Evolutionary conservation across 2,888 invertebrate species (phyloP), one percentile per base, ranked within the genome.

Genomic region (Congeria kusceri): DNA sequence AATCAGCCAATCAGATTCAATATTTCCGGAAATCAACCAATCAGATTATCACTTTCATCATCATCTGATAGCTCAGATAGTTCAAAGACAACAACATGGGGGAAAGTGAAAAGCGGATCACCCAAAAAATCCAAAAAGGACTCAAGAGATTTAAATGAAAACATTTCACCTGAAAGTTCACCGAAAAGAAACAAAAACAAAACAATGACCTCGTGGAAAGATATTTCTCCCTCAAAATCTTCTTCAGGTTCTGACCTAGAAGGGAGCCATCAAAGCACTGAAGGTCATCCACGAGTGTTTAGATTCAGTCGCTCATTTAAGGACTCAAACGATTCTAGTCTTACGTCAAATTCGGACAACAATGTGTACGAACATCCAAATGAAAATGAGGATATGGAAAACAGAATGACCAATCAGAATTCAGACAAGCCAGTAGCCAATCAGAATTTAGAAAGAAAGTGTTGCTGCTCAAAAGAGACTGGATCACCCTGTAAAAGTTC

Each of bases 151-250:
- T 32, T 56, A 46, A 67, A 73, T 9, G 44, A 58, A 20, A 47
- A 65, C 29, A 74, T 71, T 23, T 80, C 80, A n/a, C 75, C 77
- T 11, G 49, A 77, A 20, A 64, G 32, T 20, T 83, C 80, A 4
- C 75, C 80, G 11, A 68, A 63, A 9, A 80, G 73, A 67, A 75
- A 77, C n/a, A 80, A 73, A 63, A 78, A 80, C 62, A 68, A 68
- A 58, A 53, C 66, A 9, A 68, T 85, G 63, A 80, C 86, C n/a
- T 86, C 88, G 1, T 89, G 90, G 89, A 88, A 88, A 70, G 87
- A 89, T 63, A 76, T 88, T 18, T 90, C 91, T 1, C 89, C 89
- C 9, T 86, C 86, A 7, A 89, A 89, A 65, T 75, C 77, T 0
- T 75, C 61, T 59, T 71, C 78, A 32, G 75, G 78, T 57, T 78